Evolutionary conservation across 2,113 vertebrate genomes (phyloP).

Genomic region (Mesembrinibis cayennensis): DNA sequence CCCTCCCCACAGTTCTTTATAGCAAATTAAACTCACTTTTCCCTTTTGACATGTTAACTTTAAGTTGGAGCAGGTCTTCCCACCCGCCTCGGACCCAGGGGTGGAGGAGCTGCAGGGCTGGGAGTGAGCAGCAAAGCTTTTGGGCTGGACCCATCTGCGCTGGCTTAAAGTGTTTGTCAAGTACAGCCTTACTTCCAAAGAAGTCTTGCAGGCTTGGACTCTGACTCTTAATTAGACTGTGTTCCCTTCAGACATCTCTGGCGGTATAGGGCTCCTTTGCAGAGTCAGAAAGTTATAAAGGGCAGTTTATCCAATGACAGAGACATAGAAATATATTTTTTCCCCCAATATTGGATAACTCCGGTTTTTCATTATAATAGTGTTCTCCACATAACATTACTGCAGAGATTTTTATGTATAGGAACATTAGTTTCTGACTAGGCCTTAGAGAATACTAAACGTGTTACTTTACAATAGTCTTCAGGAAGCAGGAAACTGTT

Average conservation of each 20-base stretch:
- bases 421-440: neutral
- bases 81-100: rapidly evolving
- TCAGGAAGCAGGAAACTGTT: neutral
- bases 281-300: neutral
- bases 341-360: neutral
- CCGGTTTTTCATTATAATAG: neutral
- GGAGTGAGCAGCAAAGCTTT: neutral
- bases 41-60: neutral
- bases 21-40: neutral
- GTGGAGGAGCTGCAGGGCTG: neutral
- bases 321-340: neutral
- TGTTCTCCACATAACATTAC: neutral
- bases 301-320: neutral
- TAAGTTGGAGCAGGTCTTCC: neutral
- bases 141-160: neutral
- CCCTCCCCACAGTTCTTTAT: neutral
- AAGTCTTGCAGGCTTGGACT: neutral
- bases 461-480: neutral
- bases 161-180: neutral
- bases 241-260: neutral
- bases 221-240: neutral
- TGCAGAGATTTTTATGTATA: neutral
- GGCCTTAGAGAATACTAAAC: neutral
- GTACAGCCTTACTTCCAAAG: neutral
- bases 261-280: neutral